Conservation (phyloP, 2,113 vertebrate genomes). For the Crypturellus undulatus region DNA sequence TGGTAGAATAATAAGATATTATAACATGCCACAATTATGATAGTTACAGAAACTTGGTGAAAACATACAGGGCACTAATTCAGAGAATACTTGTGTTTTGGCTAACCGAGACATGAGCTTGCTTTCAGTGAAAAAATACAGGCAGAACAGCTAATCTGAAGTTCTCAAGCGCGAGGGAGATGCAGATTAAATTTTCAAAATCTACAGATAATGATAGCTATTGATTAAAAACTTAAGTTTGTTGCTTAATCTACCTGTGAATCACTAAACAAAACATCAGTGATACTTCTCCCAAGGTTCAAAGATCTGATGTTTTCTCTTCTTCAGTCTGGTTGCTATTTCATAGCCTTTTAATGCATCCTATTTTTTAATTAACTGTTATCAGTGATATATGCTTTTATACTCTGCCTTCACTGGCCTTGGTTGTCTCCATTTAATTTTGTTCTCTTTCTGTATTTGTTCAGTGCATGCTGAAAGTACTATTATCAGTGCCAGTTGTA, state of each 20-base stretch:
- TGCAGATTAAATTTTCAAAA: background rate
- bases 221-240: background rate
- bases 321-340: background rate
- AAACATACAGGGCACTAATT: background rate
- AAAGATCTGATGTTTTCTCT: background rate
- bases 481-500: background rate
- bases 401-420: background rate
- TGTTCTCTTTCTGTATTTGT: background rate
- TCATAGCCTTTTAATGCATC: background rate
- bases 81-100: background rate
- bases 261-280: background rate
- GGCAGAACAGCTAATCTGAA: background rate
- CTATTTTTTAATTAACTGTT: background rate
- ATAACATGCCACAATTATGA: rapidly evolving
- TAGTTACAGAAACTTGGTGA: background rate
- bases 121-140: background rate
- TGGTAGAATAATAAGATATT: background rate
- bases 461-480: background rate
- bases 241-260: background rate
- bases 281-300: background rate
- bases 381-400: background rate
- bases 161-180: background rate
- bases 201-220: background rate
- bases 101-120: background rate
- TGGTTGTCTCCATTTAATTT: background rate